Evolutionary conservation across 2,113 vertebrate genomes (phyloP), one percentile per base, ranked within the genome.

Genomic region (Tretioscincus oriximinensis): DNA sequence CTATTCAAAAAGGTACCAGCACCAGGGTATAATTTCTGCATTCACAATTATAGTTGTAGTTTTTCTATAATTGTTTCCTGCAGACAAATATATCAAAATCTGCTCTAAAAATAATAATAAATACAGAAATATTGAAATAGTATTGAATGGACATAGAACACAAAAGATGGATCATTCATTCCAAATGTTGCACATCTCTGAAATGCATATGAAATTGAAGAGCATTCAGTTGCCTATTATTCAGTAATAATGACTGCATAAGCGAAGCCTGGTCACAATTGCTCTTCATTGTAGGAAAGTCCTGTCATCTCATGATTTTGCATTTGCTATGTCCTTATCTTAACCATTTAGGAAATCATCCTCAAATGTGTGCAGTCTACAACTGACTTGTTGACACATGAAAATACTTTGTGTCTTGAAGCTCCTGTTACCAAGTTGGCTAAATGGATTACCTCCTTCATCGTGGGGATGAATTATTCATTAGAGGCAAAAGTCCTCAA

Each of bases 401-500:
- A 28, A 71, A 79, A 71, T 31, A 63, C 7, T 61, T 35, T 28
- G 24, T 75, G 58, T 76, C 26, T 71, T 60, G 68, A 63, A 29
- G 77, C 67, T 22, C 75, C 9, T 22, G 26, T 66, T 49, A 77
- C 67, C 26, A 47, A 54, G 47, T 58, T 78, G 28, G 47, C 28
- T 54, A 51, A 68, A 54, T 71, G 77, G 77, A 79, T 79, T 71
- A 71, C n/a, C 20, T 70, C 0, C 1, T 75, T 85, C 7, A 4
- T 60, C 6, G 47, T 31, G 24, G 31, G 67, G 68, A 63, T 79
- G 54, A 21, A 24, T 71, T 79, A 79, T 61, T 79, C 35, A 70
- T 71, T 71, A 79, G 67, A 71, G 26, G 31, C 67, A 63, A 54
- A 63, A 45, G 58, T 47, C 54, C 35, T 79, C 68, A 31, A 78